Evolutionary conservation across 2,113 vertebrate genomes (phyloP), one percentile per base, ranked within the genome.

Genomic region (Meles meles): DNA sequence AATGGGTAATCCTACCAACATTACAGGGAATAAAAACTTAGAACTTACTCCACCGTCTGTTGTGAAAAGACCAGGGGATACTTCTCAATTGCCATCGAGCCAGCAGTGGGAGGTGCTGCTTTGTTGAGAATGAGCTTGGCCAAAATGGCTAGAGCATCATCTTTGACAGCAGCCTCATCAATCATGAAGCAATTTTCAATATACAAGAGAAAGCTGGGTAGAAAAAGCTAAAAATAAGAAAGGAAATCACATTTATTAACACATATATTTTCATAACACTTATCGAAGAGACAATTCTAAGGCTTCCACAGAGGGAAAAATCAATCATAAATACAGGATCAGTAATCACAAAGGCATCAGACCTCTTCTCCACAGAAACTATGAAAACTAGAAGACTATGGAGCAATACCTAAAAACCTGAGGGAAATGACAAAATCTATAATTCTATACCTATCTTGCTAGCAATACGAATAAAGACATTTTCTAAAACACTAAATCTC

Each of bases 31-130:
- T 9, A 52, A 82, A 93, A 39, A 74, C 90, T 98, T 85, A 99
- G 87, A 47, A 93, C 99, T 99, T 97, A 99, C 99, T 98, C 98
- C 69, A 98, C 52, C 0, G 94, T 96, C 34, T 99, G 98, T 9
- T 98, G 98, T 1, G 98, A 98, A 98, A 99, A 99, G 96, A 99
- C 42, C 3, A 99, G 99, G 29, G 99, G 99, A 98, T 99, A 99
- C 72, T 99, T 99, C 97, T 99, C 99, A 93, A 99, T 99, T 10
- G 99, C 99, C 99, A 99, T 99, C 29, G 99, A 99, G 96, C 99
- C 99, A 12, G 99, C 97, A 0, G 99, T 98, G 29, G 99, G 99
- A 81, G 99, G 99, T 8, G 99, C 98, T 63, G 99, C 99, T 99
- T 99, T 99, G 96, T 98, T 98, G 52, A 99, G 98, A 98, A 99